Conservation (phyloP, 2,797 vertebrate species). For the Limnodromus scolopaceus region DNA sequence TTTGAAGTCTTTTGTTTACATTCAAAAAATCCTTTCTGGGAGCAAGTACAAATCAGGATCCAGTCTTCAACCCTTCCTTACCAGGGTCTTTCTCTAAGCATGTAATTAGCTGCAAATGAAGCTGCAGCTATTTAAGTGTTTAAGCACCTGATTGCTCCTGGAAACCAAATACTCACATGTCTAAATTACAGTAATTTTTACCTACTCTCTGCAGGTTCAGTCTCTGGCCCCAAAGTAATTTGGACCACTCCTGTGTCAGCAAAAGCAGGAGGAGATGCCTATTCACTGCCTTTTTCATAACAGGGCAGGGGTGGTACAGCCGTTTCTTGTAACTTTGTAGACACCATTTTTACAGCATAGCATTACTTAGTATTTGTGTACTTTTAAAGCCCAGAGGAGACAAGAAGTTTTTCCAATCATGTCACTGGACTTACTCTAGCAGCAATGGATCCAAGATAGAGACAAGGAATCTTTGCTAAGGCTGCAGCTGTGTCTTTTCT, state of each 20-base stretch:
- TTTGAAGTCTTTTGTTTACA: slow-evolving; percentile 6
- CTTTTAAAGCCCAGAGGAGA: background rate
- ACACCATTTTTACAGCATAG: background rate
- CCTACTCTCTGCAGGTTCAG: background rate
- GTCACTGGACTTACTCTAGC: background rate
- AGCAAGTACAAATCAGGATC: background rate
- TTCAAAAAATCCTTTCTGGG: background rate
- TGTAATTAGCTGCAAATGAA: slow-evolving; percentile 31
- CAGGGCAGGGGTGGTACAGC: background rate
- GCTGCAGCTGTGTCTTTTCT: background rate
- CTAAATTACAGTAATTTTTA: slow-evolving; percentile 10
- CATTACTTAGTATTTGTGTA: background rate
- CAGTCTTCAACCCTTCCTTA: background rate
- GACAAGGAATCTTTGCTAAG: background rate
- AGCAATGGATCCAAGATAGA: background rate
- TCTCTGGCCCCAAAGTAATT: background rate
- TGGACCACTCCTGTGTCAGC: background rate
- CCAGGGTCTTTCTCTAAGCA: background rate
- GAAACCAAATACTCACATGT: background rate
- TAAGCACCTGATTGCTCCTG: slow-evolving; percentile 7
- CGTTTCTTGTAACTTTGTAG: background rate
- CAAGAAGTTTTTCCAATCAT: background rate
- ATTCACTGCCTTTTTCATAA: background rate
- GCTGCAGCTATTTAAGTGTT: slow-evolving; percentile 5
- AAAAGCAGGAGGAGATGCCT: background rate